Evolutionary conservation across 2,797 vertebrate species (phyloP).

Genomic region (Xenentodon cancila): DNA sequence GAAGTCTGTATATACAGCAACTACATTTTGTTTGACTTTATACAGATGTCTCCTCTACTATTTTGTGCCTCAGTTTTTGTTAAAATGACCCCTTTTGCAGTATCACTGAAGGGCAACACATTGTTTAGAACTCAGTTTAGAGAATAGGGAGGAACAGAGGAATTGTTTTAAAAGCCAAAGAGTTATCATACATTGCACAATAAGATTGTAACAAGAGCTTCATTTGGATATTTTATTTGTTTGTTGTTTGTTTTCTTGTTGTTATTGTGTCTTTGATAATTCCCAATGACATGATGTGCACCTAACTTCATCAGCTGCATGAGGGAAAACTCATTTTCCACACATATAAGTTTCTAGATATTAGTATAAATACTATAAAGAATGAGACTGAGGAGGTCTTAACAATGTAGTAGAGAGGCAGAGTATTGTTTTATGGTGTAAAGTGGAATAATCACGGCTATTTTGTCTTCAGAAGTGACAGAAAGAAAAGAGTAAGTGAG

Average conservation of each 20-base stretch:
- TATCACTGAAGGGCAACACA: background rate
- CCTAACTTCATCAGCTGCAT: constrained; percentile 20
- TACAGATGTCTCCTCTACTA: constrained; percentile 13
- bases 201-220: constrained; percentile 30
- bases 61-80: constrained; percentile 25
- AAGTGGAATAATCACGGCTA: constrained; percentile 4
- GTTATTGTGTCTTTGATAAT: constrained; percentile 19
- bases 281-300: constrained; percentile 9
- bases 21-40: constrained; percentile 18
- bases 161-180: constrained; percentile 38
- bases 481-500: constrained; percentile 18
- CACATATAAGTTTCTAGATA: background rate
- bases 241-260: constrained; percentile 15
- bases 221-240: constrained; percentile 10
- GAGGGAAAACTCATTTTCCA: constrained; percentile 13
- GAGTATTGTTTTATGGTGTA: constrained; percentile 24
- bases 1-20: constrained; percentile 3
- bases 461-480: background rate
- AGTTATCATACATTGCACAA: constrained; percentile 42
- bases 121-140: constrained; percentile 20
- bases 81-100: constrained; percentile 8
- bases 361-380: background rate
- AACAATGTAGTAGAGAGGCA: constrained; percentile 18
- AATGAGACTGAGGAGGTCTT: background rate
- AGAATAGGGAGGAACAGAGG: constrained; percentile 14